These are phyloP conservation scores for Spodoptera frugiperda DNA, from an alignment of 1,140 invertebrate genomes.

Conservation along the genomic window DNA sequence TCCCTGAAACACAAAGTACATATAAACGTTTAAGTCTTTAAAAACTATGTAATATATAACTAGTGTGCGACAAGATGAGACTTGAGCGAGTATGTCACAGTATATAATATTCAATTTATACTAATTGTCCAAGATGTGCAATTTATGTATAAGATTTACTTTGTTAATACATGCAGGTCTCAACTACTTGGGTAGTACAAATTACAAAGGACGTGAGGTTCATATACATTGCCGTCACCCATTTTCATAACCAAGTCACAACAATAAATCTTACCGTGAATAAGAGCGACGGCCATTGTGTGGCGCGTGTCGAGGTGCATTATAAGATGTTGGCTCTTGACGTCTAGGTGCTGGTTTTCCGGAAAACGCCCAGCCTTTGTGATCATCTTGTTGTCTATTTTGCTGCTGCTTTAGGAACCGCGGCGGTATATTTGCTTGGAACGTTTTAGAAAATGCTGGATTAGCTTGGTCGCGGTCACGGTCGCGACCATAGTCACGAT, in stretches of 20 bases:
- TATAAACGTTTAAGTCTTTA: no score
- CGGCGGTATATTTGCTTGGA: conserved; percentile 93
- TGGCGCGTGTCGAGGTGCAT: conserved; percentile 73
- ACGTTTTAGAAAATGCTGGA: conserved; percentile 89
- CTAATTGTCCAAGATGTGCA: no score
- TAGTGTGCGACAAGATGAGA: no score
- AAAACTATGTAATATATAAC: no score
- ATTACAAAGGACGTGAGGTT: no score
- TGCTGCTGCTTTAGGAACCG: conserved; percentile 93
- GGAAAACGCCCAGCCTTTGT: conserved; percentile 77
- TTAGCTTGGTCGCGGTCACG: conserved; percentile 71
- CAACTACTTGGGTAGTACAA: no score
- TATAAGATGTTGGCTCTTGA: conserved; percentile 76
- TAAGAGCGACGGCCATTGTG: conserved; percentile 80
- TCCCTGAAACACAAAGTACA: conserved; percentile 65
- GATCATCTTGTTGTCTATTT: conserved; percentile 79
- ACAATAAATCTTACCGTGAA: conserved; percentile 69
- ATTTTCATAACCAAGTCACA: no score
- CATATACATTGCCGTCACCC: no score
- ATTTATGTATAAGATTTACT: no score
- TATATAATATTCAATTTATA: no score
- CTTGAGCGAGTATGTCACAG: no score
- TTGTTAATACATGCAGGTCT: no score
- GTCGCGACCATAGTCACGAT: conserved; percentile 57
- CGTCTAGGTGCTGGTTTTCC: conserved; percentile 80